Conservation (phyloP, 2,888 invertebrate species). For the Serrognathus titanus region DNA sequence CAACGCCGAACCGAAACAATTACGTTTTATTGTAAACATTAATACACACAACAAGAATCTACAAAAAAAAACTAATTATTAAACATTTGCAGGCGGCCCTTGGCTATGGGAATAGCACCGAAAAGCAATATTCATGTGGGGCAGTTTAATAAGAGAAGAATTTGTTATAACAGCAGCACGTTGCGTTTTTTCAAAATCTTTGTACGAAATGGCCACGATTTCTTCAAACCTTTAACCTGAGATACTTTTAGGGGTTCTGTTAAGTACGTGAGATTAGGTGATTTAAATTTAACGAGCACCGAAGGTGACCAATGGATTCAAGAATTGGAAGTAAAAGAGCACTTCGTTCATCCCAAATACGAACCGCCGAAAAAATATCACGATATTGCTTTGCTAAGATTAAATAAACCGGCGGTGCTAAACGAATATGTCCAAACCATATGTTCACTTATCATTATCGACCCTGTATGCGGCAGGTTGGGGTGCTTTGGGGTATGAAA, state of each 20-base stretch:
- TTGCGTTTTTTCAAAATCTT: constrained; percentile 42
- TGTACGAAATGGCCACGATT: too few species aligned
- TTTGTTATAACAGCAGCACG: constrained; percentile 66
- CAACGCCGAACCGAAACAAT: too few species aligned
- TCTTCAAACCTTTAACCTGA: too few species aligned
- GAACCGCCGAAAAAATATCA: constrained; percentile 46
- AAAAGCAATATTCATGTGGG: constrained; percentile 53
- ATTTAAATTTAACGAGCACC: constrained; percentile 41
- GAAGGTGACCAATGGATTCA: constrained; percentile 30
- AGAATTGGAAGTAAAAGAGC: constrained; percentile 36
- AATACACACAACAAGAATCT: too few species aligned
- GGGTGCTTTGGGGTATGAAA: constrained; percentile 50
- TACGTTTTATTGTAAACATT: too few species aligned
- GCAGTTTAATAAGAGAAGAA: constrained; percentile 58
- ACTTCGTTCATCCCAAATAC: constrained; percentile 47
- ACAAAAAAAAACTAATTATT: too few species aligned
- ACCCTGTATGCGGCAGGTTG: constrained; percentile 52
- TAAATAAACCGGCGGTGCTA: constrained; percentile 43
- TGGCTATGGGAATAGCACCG: background rate
- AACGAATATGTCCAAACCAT: constrained; percentile 46
- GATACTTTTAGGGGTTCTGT: constrained; percentile 38
- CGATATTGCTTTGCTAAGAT: constrained; percentile 52
- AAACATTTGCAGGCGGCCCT: background rate
- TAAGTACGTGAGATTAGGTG: constrained; percentile 44
- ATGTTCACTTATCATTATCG: constrained; percentile 34